Evolutionary conservation across 1,140 invertebrate genomes (phyloP).

Genomic region (Zaprionus taronus): DNA sequence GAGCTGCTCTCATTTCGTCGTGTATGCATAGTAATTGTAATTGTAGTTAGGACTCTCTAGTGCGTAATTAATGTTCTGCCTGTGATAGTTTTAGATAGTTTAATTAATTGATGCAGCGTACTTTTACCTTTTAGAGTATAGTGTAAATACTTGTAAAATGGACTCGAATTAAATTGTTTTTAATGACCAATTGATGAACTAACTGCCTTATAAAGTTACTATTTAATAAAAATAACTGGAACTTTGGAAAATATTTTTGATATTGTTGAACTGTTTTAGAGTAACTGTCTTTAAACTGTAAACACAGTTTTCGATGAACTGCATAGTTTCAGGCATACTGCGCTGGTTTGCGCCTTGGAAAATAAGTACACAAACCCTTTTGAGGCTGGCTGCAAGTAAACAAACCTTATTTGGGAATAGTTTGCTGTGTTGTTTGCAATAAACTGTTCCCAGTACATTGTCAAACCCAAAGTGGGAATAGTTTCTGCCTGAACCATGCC

Average conservation of each 20-base stretch:
- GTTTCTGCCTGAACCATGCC: not conserved
- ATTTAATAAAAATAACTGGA: not conserved
- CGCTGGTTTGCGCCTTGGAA: too few species aligned
- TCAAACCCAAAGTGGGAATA: not conserved
- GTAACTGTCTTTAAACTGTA: not conserved
- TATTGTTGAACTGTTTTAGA: not conserved
- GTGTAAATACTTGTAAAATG: constrained; percentile 17
- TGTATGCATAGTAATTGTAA: constrained; percentile 44
- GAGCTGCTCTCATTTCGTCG: constrained; percentile 41
- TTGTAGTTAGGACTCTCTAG: constrained; percentile 64
- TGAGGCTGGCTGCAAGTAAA: not conserved
- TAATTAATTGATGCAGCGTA: constrained; percentile 53
- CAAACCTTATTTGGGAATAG: not conserved
- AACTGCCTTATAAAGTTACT: constrained; percentile 2
- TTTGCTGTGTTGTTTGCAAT: not conserved
- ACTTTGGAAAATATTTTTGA: not conserved
- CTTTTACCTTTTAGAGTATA: constrained; percentile 9
- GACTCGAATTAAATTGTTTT: constrained; percentile 27
- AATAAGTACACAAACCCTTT: too few species aligned
- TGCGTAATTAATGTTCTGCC: constrained; percentile 77
- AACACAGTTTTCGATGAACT: not conserved
- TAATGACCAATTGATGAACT: not conserved
- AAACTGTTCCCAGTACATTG: not conserved
- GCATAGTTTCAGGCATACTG: not conserved
- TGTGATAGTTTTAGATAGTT: constrained; percentile 80